A percentile compares a stretch with the other conserved stretches of the same genome.
phyloP scores from a whole-genome alignment of 2,113 vertebrate species.

The Grammomys surdaster region DNA sequence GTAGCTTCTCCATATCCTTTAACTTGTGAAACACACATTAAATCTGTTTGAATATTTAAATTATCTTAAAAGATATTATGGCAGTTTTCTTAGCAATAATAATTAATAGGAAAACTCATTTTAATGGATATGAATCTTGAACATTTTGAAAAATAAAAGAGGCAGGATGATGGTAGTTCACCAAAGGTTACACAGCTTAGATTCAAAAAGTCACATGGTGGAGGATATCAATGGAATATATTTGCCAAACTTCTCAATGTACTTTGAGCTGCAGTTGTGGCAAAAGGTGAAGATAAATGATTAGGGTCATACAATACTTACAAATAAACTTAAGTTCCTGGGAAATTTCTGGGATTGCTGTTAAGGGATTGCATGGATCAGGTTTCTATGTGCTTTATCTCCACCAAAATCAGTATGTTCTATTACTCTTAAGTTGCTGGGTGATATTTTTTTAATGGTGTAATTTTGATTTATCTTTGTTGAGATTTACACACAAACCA shows the following conservation, averaged over 20 bases:
- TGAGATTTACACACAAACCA: neutral
- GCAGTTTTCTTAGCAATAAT: neutral
- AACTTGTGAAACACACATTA: constrained; percentile 25
- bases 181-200: neutral
- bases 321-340: constrained; percentile 56
- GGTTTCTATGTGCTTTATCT: neutral
- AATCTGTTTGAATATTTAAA: constrained; percentile 24
- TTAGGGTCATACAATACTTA: constrained; percentile 30
- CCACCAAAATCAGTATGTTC: constrained; percentile 17
- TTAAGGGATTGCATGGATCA: constrained; percentile 55
- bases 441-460: neutral
- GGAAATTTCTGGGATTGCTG: constrained; percentile 32
- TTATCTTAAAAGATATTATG: neutral
- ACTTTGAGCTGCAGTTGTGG: neutral
- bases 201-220: neutral
- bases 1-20: constrained; percentile 25
- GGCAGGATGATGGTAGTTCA: neutral
- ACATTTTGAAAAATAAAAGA: constrained; percentile 10
- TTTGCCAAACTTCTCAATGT: constrained; percentile 14
- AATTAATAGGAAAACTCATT: constrained; percentile 9
- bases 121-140: constrained; percentile 4
- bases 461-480: neutral
- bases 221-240: neutral
- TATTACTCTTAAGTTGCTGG: constrained; percentile 14
- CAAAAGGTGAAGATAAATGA: constrained; percentile 51